Evolutionary conservation across 2,113 vertebrate genomes (phyloP), one percentile per base, ranked within the genome.

Genomic region (Mionectes macconnelli): DNA sequence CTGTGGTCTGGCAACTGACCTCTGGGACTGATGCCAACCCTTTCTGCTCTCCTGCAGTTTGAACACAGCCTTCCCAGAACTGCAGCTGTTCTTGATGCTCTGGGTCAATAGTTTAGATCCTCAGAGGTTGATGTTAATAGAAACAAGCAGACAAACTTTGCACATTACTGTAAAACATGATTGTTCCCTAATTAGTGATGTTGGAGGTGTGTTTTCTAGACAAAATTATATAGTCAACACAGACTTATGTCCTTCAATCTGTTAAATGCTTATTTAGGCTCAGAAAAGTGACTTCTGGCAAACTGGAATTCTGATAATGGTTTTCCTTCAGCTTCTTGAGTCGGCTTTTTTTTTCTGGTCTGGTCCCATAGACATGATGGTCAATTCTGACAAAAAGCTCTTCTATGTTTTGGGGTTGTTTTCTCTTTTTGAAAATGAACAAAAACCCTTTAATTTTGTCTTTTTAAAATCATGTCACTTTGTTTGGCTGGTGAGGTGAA

Each of bases 131-230:
- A 35, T 68, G 67, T 57, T 84, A 93, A 93, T 31, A 53, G 78
- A 83, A 90, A 60, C 87, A 87, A 90, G 74, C 40, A 89, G 75
- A 53, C 25, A 24, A 91, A 80, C 62, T 87, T 94, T 69, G 37
- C 20, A 12, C 7, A 9, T 39, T 83, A 23, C 57, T 73, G 67
- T 85, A 68, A 85, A 93, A 85, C 31, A 27, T 30, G 78, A 60
- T 73, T 69, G 62, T 28, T 91, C 37, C 50, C 33, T 82, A 56
- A 75, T 73, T 84, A 89, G n/a, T 57, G 62, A 33, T 79, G 45
- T 28, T 73, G 49, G n/a, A 90, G 21, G 5, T 68, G 22, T 18
- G 25, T 76, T 93, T 57, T 79, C 49, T 81, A 42, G 45, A 45
- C 18, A 77, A 60, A 80, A 60, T 44, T 42, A 20, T 22, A 4